phyloP scores from a whole-genome alignment of 2,797 vertebrate genomes.

The Austrolebias charrua region DNA sequence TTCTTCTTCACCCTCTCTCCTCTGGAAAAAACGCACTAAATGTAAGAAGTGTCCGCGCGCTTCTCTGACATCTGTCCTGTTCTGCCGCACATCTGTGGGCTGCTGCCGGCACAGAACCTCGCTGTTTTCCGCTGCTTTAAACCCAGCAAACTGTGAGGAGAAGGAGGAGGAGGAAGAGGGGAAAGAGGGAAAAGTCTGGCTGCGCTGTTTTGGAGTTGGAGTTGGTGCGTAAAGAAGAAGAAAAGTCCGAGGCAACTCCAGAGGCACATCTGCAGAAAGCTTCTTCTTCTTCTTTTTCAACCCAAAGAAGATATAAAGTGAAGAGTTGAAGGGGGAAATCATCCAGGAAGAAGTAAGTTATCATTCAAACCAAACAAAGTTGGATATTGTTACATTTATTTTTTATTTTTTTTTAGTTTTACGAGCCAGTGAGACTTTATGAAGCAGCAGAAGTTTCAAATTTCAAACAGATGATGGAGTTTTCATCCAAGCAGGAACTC shows the following conservation, averaged over 20 bases:
- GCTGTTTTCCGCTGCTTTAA: slow-evolving; percentile 54
- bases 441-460: slow-evolving; percentile 45
- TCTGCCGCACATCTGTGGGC: slow-evolving; percentile 61
- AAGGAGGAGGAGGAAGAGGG: too few relatives aligned
- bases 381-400: slow-evolving; percentile 21
- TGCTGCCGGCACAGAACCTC: slow-evolving; percentile 59
- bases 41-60: slow-evolving; percentile 72
- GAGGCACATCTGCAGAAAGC: slow-evolving; percentile 71
- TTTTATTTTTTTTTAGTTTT: slow-evolving; percentile 46
- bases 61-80: slow-evolving; percentile 57
- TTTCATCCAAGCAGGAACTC: slow-evolving; percentile 25
- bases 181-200: slow-evolving; percentile 71
- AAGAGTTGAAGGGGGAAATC: slow-evolving; percentile 31
- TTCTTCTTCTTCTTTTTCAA: slow-evolving; percentile 1
- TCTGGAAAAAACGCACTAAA: slow-evolving; percentile 75
- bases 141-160: slow-evolving; percentile 68
- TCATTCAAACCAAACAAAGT: slow-evolving; percentile 14
- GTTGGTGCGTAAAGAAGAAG: slow-evolving; percentile 62
- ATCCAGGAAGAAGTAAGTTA: slow-evolving; percentile 72
- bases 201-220: slow-evolving; percentile 77
- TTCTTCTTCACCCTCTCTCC: slow-evolving; percentile 75
- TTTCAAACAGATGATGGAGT: slow-evolving; percentile 46
- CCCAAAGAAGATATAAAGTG: slow-evolving; percentile 43
- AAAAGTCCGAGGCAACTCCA: slow-evolving; percentile 66
- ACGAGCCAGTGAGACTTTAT: slow-evolving; percentile 24